phyloP scores from a whole-genome alignment of 2,888 invertebrate species.

The Phyllotreta striolata region DNA sequence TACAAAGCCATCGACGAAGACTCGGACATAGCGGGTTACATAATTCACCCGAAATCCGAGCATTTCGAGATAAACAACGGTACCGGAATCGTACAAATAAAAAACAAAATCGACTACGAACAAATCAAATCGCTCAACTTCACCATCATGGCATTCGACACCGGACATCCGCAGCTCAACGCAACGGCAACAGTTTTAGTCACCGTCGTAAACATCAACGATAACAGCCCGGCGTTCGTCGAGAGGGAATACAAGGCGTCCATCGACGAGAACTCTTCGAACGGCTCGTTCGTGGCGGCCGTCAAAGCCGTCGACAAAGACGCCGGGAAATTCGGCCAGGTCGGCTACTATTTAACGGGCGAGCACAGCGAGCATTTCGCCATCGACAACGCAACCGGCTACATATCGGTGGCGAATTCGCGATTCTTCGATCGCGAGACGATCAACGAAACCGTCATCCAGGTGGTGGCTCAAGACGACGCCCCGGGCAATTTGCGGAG shows the following conservation, averaged over 20 bases:
- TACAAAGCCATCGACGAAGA: constrained; percentile 83
- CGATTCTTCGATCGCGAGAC: constrained; percentile 81
- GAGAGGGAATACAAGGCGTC: constrained; percentile 73
- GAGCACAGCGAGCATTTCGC: constrained; percentile 77
- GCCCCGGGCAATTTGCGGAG: constrained; percentile 75
- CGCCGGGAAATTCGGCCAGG: constrained; percentile 78
- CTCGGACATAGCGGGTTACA: constrained; percentile 80
- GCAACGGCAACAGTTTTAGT: constrained; percentile 81
- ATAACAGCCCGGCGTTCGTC: constrained; percentile 83
- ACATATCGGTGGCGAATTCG: constrained; percentile 76
- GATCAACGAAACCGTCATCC: constrained; percentile 73
- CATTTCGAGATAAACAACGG: constrained; percentile 84
- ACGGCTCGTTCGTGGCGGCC: constrained; percentile 75
- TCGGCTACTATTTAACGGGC: constrained; percentile 80
- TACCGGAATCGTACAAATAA: constrained; percentile 81
- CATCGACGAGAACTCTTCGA: constrained; percentile 78
- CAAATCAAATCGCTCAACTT: constrained; percentile 77
- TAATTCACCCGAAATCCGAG: constrained; percentile 73
- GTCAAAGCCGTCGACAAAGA: constrained; percentile 83
- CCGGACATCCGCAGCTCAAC: constrained; percentile 84
- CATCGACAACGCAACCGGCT: constrained; percentile 76
- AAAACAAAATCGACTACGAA: constrained; percentile 85
- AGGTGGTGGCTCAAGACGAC: constrained; percentile 83
- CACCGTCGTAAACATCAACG: constrained; percentile 83
- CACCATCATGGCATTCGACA: constrained; percentile 83